phyloP scores from a whole-genome alignment of 2,888 invertebrate species.

The Dolomedes plantarius region DNA sequence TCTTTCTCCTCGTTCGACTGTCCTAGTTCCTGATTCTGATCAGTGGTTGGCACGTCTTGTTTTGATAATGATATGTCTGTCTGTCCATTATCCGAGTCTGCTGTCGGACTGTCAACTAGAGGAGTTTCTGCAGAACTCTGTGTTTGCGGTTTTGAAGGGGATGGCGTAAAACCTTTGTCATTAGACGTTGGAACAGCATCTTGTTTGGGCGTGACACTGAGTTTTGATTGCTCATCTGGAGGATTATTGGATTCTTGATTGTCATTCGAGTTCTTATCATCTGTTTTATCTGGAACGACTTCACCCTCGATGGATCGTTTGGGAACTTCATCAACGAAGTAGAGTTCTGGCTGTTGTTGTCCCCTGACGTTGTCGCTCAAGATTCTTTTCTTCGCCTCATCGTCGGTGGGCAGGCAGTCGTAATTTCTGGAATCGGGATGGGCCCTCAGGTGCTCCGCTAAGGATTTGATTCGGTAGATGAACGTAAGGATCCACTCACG shows the following conservation, averaged over 20 bases:
- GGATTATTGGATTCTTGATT: constrained; percentile 32
- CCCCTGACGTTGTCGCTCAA: constrained; percentile 9
- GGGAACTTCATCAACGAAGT: constrained; percentile 46
- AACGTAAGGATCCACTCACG: constrained; percentile 65
- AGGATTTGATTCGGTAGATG: constrained; percentile 50
- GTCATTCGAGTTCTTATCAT: neutral
- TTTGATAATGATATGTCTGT: neutral
- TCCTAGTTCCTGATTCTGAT: neutral
- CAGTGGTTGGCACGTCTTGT: neutral
- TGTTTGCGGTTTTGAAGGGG: neutral
- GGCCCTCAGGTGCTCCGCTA: constrained; percentile 45
- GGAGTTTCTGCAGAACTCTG: neutral
- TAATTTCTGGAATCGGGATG: constrained; percentile 46
- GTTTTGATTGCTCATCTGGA: neutral
- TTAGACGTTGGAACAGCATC: no score
- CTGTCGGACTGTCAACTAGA: neutral
- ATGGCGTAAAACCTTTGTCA: neutral
- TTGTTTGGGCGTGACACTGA: neutral
- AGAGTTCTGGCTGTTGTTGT: constrained; percentile 39
- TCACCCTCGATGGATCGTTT: neutral
- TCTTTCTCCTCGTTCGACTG: neutral
- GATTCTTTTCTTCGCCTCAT: constrained; percentile 9
- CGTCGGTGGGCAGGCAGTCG: constrained; percentile 34
- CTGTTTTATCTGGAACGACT: neutral
- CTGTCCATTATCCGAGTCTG: neutral